These are phyloP conservation scores for Oreochromis mossambicus DNA, from an alignment of 2,797 vertebrate species.

Conservation along the genomic window DNA sequence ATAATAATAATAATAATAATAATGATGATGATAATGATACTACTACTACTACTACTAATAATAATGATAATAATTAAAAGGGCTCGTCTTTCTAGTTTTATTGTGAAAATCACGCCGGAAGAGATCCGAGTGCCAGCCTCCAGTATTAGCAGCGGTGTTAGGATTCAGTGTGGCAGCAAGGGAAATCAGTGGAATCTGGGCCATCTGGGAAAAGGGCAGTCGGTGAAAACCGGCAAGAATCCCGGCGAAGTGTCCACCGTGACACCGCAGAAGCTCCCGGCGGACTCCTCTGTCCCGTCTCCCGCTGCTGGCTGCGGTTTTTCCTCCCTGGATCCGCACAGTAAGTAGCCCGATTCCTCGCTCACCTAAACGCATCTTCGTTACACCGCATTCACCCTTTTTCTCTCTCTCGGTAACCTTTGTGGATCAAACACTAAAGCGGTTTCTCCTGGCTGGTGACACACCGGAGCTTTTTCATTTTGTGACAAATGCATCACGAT, in stretches of 20 bases:
- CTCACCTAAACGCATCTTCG: slow-evolving; percentile 18
- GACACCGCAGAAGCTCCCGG: background rate
- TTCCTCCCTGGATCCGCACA: slow-evolving; percentile 34
- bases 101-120: slow-evolving; percentile 32
- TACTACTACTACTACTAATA: too few relatives aligned
- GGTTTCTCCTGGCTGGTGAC: background rate
- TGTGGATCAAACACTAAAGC: background rate
- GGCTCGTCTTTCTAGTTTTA: background rate
- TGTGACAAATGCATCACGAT: background rate
- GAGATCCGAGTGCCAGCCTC: rapidly evolving
- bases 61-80: too few relatives aligned
- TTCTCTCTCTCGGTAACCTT: background rate
- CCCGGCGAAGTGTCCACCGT: background rate
- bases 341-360: slow-evolving; percentile 38
- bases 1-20: background rate
- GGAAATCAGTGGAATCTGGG: slow-evolving; percentile 44
- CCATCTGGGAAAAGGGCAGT: slow-evolving; percentile 44
- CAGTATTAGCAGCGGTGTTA: background rate
- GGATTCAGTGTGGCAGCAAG: slow-evolving; percentile 47
- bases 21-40: too few relatives aligned
- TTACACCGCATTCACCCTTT: background rate
- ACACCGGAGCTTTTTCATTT: background rate
- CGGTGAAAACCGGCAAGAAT: slow-evolving; percentile 28
- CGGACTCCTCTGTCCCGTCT: background rate
- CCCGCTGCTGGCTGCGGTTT: slow-evolving; percentile 18